These are phyloP conservation scores for Pogonus chalceus DNA, from an alignment of 1,140 invertebrate genomes.

Conservation along the genomic window DNA sequence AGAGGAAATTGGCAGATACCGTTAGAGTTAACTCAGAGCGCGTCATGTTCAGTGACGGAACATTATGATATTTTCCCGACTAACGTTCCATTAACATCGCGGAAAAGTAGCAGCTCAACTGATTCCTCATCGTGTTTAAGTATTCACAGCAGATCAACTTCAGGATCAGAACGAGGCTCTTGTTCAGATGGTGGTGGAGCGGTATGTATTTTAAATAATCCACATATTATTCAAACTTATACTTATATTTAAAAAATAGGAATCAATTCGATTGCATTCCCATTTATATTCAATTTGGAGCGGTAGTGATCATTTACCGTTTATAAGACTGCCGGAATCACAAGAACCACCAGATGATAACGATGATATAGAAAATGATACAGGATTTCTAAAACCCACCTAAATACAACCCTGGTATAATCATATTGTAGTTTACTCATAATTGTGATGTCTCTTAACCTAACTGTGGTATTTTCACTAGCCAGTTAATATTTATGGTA, in stretches of 20 bases:
- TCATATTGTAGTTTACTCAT: no score
- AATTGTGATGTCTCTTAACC: no score
- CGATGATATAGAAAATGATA: conserved; percentile 31
- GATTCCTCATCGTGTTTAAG: conserved; percentile 49
- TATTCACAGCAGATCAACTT: conserved; percentile 45
- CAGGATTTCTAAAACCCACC: conserved; percentile 27
- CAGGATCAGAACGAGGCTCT: conserved; percentile 38
- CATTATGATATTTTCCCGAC: conserved; percentile 31
- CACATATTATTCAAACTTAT: neutral
- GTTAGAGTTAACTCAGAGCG: conserved; percentile 24
- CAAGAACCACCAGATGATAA: conserved; percentile 35
- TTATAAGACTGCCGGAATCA: conserved; percentile 35
- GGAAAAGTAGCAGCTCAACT: conserved; percentile 52
- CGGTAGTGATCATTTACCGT: conserved; percentile 35
- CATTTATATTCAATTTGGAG: conserved; percentile 38
- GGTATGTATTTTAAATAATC: conserved; percentile 28
- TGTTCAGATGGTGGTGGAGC: conserved; percentile 39
- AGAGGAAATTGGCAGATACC: conserved; percentile 32
- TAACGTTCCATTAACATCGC: conserved; percentile 36
- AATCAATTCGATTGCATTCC: conserved; percentile 29
- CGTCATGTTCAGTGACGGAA: conserved; percentile 25
- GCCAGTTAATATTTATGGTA: no score
- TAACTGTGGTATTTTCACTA: no score
- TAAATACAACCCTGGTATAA: no score
- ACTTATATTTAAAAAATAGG: conserved; percentile 17